Evolutionary conservation across 2,888 invertebrate genomes (phyloP).

Genomic region (Drosophila helvetica): DNA sequence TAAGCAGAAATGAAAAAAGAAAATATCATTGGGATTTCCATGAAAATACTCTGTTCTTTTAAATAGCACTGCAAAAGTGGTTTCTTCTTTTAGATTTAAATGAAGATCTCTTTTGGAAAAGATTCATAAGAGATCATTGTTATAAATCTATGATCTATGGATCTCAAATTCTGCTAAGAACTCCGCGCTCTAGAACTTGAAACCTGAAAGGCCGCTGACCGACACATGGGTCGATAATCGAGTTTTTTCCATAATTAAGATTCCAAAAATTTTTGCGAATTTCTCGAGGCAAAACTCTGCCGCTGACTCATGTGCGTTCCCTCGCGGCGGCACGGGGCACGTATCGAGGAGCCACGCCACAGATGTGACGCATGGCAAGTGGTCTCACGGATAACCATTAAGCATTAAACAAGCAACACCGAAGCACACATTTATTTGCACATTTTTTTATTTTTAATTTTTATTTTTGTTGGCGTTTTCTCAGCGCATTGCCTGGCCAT

Average conservation of each 20-base stretch:
- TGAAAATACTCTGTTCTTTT: too few relatives aligned
- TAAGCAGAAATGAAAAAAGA: too few relatives aligned
- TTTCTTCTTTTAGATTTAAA: too few relatives aligned
- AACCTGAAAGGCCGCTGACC: constrained; percentile 31
- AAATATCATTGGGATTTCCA: too few relatives aligned
- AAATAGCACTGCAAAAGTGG: too few relatives aligned
- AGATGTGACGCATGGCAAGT: constrained; percentile 57
- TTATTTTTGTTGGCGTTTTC: constrained; percentile 16
- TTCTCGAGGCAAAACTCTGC: constrained; percentile 8
- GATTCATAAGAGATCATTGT: neutral
- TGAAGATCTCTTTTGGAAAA: neutral
- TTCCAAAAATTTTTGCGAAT: constrained; percentile 19
- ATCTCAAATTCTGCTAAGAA: neutral
- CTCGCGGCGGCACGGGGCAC: constrained; percentile 23
- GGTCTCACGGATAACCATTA: constrained; percentile 25
- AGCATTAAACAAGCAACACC: constrained; percentile 34
- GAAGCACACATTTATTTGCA: neutral
- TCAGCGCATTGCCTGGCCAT: constrained; percentile 28
- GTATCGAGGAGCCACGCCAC: constrained; percentile 14
- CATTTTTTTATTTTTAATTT: neutral
- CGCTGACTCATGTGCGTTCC: constrained; percentile 33
- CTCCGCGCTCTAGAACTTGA: neutral
- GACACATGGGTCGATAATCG: constrained; percentile 24
- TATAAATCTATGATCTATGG: neutral
- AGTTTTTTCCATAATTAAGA: constrained; percentile 30